Conservation (phyloP, 2,888 invertebrate species). For the Endomychus coccineus region DNA sequence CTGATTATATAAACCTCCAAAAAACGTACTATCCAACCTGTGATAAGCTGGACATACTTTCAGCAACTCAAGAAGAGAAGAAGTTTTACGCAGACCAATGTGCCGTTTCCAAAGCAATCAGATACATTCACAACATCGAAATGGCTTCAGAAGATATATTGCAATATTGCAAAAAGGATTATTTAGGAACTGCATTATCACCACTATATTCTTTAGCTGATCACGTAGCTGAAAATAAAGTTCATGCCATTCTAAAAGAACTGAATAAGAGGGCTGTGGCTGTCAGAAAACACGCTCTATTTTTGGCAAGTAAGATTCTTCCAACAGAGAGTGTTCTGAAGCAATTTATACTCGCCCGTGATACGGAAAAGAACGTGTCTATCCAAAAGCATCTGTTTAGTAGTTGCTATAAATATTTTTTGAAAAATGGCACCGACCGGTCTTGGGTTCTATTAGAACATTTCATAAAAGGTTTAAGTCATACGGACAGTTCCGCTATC, state of each 20-base stretch:
- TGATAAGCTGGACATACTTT: slow-evolving; percentile 4
- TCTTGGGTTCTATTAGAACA: neutral
- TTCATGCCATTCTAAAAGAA: neutral
- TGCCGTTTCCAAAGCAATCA: slow-evolving; percentile 3
- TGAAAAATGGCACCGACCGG: neutral
- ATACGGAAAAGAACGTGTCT: slow-evolving; percentile 1
- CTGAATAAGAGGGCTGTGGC: slow-evolving; percentile 6
- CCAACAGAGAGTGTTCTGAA: neutral
- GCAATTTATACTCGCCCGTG: neutral
- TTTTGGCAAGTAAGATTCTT: slow-evolving; percentile 5
- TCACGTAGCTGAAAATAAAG: slow-evolving; percentile 2
- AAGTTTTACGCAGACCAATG: slow-evolving; percentile 1
- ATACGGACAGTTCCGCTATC: neutral
- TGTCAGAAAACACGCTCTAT: slow-evolving; percentile 8
- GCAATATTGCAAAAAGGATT: slow-evolving; percentile 9
- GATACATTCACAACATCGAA: neutral
- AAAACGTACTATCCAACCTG: slow-evolving; percentile 1
- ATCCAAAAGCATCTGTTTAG: slow-evolving; percentile 7
- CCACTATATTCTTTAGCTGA: slow-evolving; percentile 5
- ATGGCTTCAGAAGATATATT: slow-evolving; percentile 1
- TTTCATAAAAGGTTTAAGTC: neutral
- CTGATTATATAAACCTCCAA: slow-evolving; percentile 1
- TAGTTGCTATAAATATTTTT: slow-evolving; percentile 9
- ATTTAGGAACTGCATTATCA: slow-evolving; percentile 4
- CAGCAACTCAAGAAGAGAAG: slow-evolving; percentile 5